Evolutionary conservation across 2,797 vertebrate genomes (phyloP), one percentile per base, ranked within the genome.

Genomic region (Danionella dracula): DNA sequence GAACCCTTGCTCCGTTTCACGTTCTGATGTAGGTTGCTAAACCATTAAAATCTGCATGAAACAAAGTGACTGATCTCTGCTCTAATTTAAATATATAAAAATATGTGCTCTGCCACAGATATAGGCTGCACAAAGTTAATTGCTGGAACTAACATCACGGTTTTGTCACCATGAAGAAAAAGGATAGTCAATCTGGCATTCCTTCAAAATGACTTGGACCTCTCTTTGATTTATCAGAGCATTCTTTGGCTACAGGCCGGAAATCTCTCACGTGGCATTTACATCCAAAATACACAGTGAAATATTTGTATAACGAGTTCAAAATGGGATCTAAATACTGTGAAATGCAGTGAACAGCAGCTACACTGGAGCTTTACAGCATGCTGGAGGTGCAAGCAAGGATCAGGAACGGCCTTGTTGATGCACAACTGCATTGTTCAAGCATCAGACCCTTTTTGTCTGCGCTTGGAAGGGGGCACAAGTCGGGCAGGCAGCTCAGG

Each of bases 401-500:
- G n/a, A n/a, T n/a, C n/a, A n/a, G n/a, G n/a, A n/a, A 37, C 21
- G 16, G 68, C 38, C 21, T 20, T 11, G 37, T 49, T 12, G 45
- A 13, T 27, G 27, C 27, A n/a, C 23, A 27, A 49, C 11, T 49
- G 62, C 83, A 86, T 91, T n/a, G n/a, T n/a, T n/a, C n/a, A 97
- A 23, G 90, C 91, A 0, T 94, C 93, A 0, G 94, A 96, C 4
- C 94, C 94, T 77, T 94, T 95, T 63, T 93, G 93, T 19, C 94
- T 82, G 66, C 94, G 88, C 76, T 97, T 97, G 68, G 94, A 97
- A 4, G 95, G 95, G 0, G 95, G 95, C 78, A 96, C 86, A 0
- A 97, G 88, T 12, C 91, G 92, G 4, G 29, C 82, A 4, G 94
- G 94, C 38, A 97, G 86, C 83, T 94, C 92, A 0, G 90, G 68